Evolutionary conservation across 2,888 invertebrate species (phyloP), one percentile per base, ranked within the genome.

Genomic region (Kryphioiulus occultus): DNA sequence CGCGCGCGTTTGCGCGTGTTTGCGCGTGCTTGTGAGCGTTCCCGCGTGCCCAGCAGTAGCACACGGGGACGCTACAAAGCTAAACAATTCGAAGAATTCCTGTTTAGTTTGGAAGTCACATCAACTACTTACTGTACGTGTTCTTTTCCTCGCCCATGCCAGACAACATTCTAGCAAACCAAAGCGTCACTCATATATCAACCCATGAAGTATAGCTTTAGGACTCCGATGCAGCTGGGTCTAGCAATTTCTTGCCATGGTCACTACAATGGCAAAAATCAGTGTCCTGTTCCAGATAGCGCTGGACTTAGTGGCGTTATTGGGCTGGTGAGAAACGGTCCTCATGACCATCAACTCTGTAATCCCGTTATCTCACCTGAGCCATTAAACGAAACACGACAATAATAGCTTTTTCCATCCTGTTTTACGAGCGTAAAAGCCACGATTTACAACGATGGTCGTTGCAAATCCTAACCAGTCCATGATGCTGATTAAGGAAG

Each of bases 341-440:
- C 26, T 78, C 78, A 78, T 15, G 26, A 78, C 7, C 78, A 78
- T 78, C 78, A 78, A 78, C 30, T 30, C 30, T 30, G 30, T 78
- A 78, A 78, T 30, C 78, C 78, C 78, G 78, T 78, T 78, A 78
- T 78, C 78, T 78, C 78, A 78, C 78, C 78, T 78, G 78, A 30
- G 78, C 78, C 78, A 78, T 78, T 78, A 78, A 78, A 78, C 30
- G 78, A 78, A 78, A 78, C 78, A 78, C 26, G 78, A 78, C 30
- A 30, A 78, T 78, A 78, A 78, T 17, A 30, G 78, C 26, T 78
- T 78, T 68, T 78, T 78, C 26, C 78, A 78, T 26, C 78, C 22
- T 78, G 78, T 78, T 78, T 78, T 78, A 78, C 78, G 78, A 78
- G 78, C 78, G 15, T 26, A 78, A 78, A 78, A 30, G 78, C 78